A percentile compares a stretch with the other conserved stretches of the same genome.
Evolutionary conservation across 2,888 invertebrate genomes (phyloP).

Genomic region (Ectobius pallidus): DNA sequence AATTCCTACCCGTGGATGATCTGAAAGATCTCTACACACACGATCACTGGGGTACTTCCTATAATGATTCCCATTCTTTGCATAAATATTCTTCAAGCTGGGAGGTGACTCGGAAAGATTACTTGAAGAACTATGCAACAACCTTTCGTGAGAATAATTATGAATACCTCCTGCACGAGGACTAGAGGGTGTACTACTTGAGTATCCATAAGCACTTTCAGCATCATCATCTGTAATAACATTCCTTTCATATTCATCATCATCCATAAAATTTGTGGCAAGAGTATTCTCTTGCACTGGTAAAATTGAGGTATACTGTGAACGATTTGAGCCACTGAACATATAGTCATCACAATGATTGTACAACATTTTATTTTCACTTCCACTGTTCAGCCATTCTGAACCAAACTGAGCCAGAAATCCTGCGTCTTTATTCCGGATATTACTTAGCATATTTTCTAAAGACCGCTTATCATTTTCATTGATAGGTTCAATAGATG

Average conservation of each 20-base stretch:
- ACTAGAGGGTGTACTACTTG: background rate
- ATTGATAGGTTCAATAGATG: background rate
- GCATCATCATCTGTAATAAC: background rate
- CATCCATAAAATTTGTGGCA: too few relatives aligned
- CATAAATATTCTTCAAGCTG: background rate
- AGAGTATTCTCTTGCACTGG: too few relatives aligned
- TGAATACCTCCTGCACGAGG: background rate
- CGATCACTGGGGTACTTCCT: background rate
- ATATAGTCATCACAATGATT: too few relatives aligned
- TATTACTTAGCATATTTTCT: background rate
- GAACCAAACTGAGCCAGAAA: background rate
- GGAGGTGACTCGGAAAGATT: background rate
- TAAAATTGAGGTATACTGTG: too few relatives aligned
- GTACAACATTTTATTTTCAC: too few relatives aligned
- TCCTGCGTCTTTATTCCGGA: background rate
- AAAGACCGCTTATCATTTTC: background rate
- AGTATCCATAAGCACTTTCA: background rate
- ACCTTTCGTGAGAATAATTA: too few relatives aligned
- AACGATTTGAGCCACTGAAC: too few relatives aligned
- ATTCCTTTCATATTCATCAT: background rate
- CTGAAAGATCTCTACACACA: background rate
- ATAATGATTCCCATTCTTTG: background rate
- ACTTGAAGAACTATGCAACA: background rate
- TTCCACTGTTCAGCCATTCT: background rate
- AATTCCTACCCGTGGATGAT: background rate